Conservation (phyloP, 2,797 vertebrate species). For the Chromobotia macracanthus region DNA sequence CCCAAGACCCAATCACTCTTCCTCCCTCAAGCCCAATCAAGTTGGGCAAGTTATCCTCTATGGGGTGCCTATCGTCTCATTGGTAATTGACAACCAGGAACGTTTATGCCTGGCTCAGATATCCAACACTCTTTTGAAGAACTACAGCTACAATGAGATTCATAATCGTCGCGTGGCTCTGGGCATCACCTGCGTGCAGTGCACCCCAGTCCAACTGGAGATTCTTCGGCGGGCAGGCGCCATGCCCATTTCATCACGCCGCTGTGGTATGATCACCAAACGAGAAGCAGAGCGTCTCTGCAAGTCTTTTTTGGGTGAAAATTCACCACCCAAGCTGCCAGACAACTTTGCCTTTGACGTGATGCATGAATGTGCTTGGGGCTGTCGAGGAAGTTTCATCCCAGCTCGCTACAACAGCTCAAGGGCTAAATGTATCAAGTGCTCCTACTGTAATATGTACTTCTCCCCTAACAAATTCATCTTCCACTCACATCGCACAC, state of each 20-base stretch:
- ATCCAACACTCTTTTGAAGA: conserved; percentile 95
- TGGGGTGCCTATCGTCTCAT: conserved; percentile 91
- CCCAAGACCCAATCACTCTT: conserved; percentile 76
- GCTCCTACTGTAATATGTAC: conserved; percentile 96
- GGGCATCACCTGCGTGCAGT: conserved; percentile 97
- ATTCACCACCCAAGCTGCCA: conserved; percentile 88
- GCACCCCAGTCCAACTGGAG: conserved; percentile 95
- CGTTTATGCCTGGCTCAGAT: conserved; percentile 94
- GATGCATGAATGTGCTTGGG: conserved; percentile 93
- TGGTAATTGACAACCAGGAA: conserved; percentile 92
- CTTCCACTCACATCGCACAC: conserved; percentile 95
- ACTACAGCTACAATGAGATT: conserved; percentile 98
- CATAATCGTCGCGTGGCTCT: conserved; percentile 94
- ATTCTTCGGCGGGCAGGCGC: conserved; percentile 92
- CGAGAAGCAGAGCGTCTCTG: conserved; percentile 93
- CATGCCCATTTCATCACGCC: conserved; percentile 94
- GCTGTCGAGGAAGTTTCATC: conserved; percentile 92
- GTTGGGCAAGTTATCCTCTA: conserved; percentile 94
- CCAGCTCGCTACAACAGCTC: conserved; percentile 98
- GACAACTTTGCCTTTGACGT: conserved; percentile 97
- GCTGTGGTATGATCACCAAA: conserved; percentile 97
- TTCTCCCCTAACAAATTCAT: conserved; percentile 99
- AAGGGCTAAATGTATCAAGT: conserved; percentile 97
- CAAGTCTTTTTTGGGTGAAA: conserved; percentile 94
- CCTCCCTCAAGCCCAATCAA: conserved; percentile 91